These are phyloP conservation scores for Eurystomus glaucurus DNA, from an alignment of 2,797 vertebrate species.

Conservation along the genomic window DNA sequence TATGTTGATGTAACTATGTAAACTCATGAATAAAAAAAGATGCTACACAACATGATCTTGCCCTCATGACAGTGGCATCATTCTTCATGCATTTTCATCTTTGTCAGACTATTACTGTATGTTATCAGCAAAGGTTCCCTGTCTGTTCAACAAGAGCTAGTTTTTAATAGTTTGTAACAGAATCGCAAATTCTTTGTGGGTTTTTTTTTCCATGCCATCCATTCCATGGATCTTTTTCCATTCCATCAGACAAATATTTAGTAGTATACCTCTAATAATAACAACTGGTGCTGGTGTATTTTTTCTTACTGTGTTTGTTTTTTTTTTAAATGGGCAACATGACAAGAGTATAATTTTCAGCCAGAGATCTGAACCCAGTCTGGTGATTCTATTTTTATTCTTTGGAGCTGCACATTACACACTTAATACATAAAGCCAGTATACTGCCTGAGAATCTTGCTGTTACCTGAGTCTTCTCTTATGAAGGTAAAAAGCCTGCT, in stretches of 20 bases:
- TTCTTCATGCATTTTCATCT: not conserved
- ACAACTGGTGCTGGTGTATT: not conserved
- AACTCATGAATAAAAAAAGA: not conserved
- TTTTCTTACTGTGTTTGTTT: not conserved
- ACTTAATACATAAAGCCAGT: not conserved
- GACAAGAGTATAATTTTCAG: not conserved
- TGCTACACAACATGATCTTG: not conserved
- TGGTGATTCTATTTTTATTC: not conserved
- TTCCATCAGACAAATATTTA: not conserved
- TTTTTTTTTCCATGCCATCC: not conserved
- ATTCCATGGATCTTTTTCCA: not conserved
- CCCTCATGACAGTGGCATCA: not conserved
- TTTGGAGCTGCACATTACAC: not conserved
- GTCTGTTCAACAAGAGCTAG: not conserved
- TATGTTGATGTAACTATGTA: not conserved
- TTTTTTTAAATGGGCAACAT: not conserved
- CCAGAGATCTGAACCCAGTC: not conserved
- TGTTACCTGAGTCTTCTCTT: not conserved
- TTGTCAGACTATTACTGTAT: not conserved
- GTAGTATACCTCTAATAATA: not conserved
- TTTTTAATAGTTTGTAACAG: not conserved
- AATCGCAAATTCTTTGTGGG: not conserved
- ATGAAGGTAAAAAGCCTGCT: not conserved
- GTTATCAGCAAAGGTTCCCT: not conserved
- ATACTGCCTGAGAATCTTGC: not conserved